A percentile compares a stretch with the other conserved stretches of the same genome.
Conservation (phyloP, 2,113 vertebrate genomes). For the Apus apus region DNA sequence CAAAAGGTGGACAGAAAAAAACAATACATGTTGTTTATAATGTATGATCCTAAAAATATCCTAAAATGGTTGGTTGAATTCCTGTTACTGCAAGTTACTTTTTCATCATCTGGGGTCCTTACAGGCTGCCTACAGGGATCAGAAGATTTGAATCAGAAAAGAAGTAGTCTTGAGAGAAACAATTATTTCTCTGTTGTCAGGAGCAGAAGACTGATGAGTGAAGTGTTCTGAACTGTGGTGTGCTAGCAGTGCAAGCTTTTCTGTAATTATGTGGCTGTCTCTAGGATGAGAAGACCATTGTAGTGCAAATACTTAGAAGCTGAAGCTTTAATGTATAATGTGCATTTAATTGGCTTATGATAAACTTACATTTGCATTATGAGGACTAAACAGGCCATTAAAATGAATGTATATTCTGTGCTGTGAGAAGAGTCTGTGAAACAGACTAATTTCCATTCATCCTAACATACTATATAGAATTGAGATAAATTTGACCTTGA, state of each 20-base stretch:
- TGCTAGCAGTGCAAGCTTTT: not conserved
- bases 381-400: not conserved
- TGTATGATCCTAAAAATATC: not conserved
- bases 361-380: not conserved
- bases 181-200: not conserved
- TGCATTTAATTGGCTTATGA: not conserved
- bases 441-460: not conserved
- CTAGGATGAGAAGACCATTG: rapidly evolving
- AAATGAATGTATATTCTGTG: not conserved
- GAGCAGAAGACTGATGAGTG: not conserved
- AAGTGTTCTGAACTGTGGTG: not conserved
- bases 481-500: not conserved
- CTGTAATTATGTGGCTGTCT: not conserved
- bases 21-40: not conserved
- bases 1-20: not conserved
- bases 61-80: not conserved
- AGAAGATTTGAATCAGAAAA: not conserved
- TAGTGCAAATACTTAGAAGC: not conserved
- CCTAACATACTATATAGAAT: not conserved
- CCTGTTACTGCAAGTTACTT: not conserved
- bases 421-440: not conserved
- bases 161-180: not conserved
- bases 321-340: not conserved
- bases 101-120: not conserved
- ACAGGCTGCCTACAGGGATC: not conserved